Conservation (phyloP, 1,140 invertebrate species). For the Drosophila ficusphila region DNA sequence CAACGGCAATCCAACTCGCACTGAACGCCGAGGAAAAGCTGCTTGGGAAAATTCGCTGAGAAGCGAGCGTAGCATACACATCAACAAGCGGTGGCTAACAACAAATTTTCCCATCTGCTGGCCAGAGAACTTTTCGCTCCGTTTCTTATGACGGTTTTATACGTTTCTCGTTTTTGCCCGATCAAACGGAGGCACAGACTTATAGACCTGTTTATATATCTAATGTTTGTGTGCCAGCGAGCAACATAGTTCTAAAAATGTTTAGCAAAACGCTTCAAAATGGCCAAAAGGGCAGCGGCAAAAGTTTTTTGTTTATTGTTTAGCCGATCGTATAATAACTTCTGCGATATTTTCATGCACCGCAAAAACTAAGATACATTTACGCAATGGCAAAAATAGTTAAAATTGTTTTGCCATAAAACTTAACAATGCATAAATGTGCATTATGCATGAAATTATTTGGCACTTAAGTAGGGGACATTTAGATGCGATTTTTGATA, state of each 20-base stretch:
- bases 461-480: too few relatives aligned
- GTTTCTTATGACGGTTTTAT: slow-evolving; percentile 27
- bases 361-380: too few relatives aligned
- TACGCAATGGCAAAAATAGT: too few relatives aligned
- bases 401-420: neutral
- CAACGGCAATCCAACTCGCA: slow-evolving; percentile 67
- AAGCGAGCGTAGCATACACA: slow-evolving; percentile 17
- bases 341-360: slow-evolving; percentile 5
- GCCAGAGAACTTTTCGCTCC: slow-evolving; percentile 41
- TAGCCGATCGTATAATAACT: slow-evolving; percentile 33
- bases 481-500: too few relatives aligned
- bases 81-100: slow-evolving; percentile 11
- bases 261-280: slow-evolving; percentile 49
- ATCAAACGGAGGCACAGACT: slow-evolving; percentile 15
- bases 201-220: slow-evolving; percentile 27
- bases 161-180: slow-evolving; percentile 26
- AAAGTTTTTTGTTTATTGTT: slow-evolving; percentile 53
- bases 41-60: slow-evolving; percentile 68
- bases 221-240: slow-evolving; percentile 21
- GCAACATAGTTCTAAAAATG: slow-evolving; percentile 70
- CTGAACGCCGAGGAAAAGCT: slow-evolving; percentile 55
- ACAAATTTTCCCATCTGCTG: slow-evolving; percentile 13
- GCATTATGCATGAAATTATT: too few relatives aligned
- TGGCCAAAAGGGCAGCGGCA: slow-evolving; percentile 44
- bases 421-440: too few relatives aligned